Percentiles rank a stretch among this genome's conserved stretches.
These are phyloP conservation scores for Myodes glareolus DNA, from an alignment of 2,113 vertebrate genomes.

Conservation along the genomic window DNA sequence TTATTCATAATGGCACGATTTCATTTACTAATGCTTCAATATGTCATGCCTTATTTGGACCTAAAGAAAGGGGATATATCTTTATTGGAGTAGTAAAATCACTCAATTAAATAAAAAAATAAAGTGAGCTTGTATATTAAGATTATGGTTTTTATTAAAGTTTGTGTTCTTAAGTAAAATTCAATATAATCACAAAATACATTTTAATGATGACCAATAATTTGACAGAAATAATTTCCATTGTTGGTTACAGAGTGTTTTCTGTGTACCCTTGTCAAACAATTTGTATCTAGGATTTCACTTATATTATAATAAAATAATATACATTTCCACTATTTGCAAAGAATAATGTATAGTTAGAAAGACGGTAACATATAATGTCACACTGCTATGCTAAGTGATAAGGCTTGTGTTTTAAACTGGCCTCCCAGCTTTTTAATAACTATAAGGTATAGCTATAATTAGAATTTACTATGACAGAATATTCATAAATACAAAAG, in stretches of 20 bases:
- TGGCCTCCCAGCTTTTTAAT: background rate
- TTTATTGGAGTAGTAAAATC: background rate
- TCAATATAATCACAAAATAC: background rate
- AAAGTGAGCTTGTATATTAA: background rate
- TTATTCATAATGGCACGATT: background rate
- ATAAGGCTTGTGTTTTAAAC: background rate
- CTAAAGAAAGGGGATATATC: background rate
- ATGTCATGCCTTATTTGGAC: background rate
- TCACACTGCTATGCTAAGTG: background rate
- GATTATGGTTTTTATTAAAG: background rate
- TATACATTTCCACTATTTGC: background rate
- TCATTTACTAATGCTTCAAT: background rate
- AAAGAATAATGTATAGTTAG: background rate
- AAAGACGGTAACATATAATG: background rate
- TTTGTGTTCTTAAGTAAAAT: background rate
- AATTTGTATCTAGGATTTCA: background rate
- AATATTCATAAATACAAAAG: background rate
- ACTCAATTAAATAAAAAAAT: background rate
- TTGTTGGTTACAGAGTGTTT: background rate
- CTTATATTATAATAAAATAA: background rate
- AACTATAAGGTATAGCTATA: background rate
- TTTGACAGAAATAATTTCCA: background rate
- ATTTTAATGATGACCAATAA: background rate
- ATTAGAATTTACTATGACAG: background rate
- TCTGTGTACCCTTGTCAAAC: background rate